Percentiles rank a stretch among this genome's conserved stretches.
phyloP scores from a whole-genome alignment of 2,113 vertebrate genomes.

The Muntiacus muntjak region DNA sequence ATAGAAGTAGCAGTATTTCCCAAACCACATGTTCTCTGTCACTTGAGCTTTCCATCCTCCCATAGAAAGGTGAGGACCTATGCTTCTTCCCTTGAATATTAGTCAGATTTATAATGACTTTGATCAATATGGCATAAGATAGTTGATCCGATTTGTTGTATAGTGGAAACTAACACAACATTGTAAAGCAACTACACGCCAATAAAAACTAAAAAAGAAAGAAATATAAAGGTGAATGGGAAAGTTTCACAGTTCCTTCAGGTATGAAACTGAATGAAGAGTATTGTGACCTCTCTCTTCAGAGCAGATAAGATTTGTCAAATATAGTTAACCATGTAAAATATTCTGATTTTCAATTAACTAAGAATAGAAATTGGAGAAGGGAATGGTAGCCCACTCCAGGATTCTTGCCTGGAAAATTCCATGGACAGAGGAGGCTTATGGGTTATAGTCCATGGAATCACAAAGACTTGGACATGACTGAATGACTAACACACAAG shows the following conservation, averaged over 20 bases:
- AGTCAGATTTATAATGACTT: neutral
- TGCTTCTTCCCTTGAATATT: neutral
- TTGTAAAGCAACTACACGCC: neutral
- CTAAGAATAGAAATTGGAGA: neutral
- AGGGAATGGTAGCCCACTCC: neutral
- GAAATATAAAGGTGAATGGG: neutral
- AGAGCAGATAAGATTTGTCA: neutral
- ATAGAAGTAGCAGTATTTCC: neutral
- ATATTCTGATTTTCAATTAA: slow-evolving; percentile 29
- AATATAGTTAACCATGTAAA: neutral
- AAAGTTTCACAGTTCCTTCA: neutral
- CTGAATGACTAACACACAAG: neutral
- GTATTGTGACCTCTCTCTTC: neutral
- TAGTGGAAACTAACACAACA: neutral
- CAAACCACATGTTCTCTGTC: neutral
- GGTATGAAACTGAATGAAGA: neutral
- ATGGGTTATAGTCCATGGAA: neutral
- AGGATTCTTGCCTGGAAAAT: neutral
- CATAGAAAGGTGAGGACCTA: neutral
- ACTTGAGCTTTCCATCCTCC: neutral
- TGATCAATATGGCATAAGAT: neutral
- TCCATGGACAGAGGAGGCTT: neutral
- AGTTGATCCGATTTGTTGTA: neutral
- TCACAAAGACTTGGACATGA: neutral
- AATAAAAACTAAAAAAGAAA: neutral